Conservation (phyloP, 2,888 invertebrate genomes). For the Capitulum mitella region DNA sequence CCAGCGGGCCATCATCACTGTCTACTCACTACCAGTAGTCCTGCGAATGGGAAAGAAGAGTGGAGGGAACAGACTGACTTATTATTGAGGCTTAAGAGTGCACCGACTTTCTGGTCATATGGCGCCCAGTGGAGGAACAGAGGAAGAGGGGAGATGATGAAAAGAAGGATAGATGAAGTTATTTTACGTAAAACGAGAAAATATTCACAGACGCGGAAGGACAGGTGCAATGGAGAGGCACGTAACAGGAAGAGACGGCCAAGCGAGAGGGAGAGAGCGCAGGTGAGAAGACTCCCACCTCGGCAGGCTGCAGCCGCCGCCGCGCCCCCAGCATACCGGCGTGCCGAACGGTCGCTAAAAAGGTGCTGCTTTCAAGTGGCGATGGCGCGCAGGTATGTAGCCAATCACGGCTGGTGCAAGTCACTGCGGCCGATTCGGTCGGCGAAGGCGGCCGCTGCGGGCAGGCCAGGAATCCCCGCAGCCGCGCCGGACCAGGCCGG, state of each 20-base stretch:
- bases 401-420: slow-evolving; percentile 1
- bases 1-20: too few species aligned
- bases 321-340: background rate
- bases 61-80: too few species aligned
- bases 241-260: background rate
- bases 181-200: too few species aligned
- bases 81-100: too few species aligned
- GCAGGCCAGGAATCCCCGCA: too few species aligned
- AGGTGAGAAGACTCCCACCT: background rate
- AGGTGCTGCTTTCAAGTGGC: slow-evolving; percentile 18
- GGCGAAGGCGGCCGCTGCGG: too few species aligned
- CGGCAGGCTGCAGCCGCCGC: background rate
- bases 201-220: too few species aligned
- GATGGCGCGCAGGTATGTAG: slow-evolving; percentile 7
- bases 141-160: background rate
- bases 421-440: background rate
- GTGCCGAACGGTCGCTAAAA: background rate
- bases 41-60: too few species aligned
- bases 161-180: too few species aligned
- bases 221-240: background rate
- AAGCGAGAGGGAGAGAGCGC: background rate
- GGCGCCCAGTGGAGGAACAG: too few species aligned
- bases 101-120: too few species aligned
- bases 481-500: background rate
- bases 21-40: too few species aligned